Base-by-base conservation (phyloP, 2,797 vertebrate genomes). In the Sciurus carolinensis region DNA sequence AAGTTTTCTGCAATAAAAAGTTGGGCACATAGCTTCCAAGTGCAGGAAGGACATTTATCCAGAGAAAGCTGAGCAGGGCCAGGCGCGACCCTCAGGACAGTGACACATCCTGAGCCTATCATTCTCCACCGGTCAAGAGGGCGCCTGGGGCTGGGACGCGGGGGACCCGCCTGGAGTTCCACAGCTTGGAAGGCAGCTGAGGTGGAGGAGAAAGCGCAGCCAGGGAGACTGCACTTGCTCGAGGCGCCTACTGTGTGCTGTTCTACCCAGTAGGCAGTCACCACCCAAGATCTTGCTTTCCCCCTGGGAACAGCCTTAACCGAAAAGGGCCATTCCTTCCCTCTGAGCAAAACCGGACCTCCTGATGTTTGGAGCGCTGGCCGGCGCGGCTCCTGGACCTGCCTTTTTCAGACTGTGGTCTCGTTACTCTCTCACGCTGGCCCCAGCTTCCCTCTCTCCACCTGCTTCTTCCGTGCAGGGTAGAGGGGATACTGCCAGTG, bases 131-230 rank as follows among this genome's bases (percentile, higher is more conserved):
- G 30, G 22, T 8, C 22, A 66, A 79, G 20, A 71, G 30, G 66
- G 66, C 39, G 30, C 33, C 24, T 33, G 39, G 82, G 54, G n/a
- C 20, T 12, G 7, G 36, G 14, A 44, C 12, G 26, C 14, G 69
- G 28, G 47, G 39, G 18, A 24, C 7, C 52, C 36, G 22, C 39
- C 42, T 90, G 9, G 17, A 57, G 17, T 64, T 33, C 57, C 26
- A 36, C 30, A 28, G 7, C 26, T 62, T 28, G 30, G 54, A 76
- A 44, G 26, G 42, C 30, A 28, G 18, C 59, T 22, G 17, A 82
- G 4, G 15, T 18, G 13, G 18, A 54, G 7, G 9, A 67, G 0
- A 20, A 69, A 12, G 7, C 33, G 0, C 39, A 3, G 18, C 7
- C 39, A 8, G 57, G 54, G 44, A 88, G 62, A 52, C 24, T 0